Evolutionary conservation across 2,797 vertebrate genomes (phyloP).

Genomic region (Eptatretus atami): DNA sequence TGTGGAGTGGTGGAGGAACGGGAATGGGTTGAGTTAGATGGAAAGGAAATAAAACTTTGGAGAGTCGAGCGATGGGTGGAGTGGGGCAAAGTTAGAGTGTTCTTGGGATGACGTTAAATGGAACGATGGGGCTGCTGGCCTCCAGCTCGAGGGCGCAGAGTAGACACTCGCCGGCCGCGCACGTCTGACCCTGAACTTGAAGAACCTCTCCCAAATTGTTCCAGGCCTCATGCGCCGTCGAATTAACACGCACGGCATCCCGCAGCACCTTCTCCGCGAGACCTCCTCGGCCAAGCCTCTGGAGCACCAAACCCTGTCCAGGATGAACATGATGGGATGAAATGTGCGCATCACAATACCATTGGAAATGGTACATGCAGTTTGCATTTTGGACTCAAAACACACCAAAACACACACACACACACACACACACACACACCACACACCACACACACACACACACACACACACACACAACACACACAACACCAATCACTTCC

Average conservation of each 20-base stretch:
- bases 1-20: no score
- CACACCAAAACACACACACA: neutral
- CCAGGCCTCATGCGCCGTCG: conserved; percentile 80
- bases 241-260: conserved; percentile 81
- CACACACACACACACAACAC: neutral
- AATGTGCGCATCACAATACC: conserved; percentile 13
- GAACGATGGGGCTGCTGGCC: conserved; percentile 72
- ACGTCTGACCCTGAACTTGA: conserved; percentile 65
- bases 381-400: neutral
- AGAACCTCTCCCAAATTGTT: conserved; percentile 78
- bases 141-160: conserved; percentile 77
- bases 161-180: conserved; percentile 73
- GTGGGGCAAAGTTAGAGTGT: conserved; percentile 24
- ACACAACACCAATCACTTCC: no score
- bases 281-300: conserved; percentile 65
- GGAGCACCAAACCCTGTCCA: conserved; percentile 55
- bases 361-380: neutral
- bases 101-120: conserved; percentile 76
- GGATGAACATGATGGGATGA: conserved; percentile 9
- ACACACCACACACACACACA: neutral
- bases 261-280: conserved; percentile 74
- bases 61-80: no score
- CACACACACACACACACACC: neutral
- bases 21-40: no score
- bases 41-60: no score